Conservation (phyloP, 2,888 invertebrate genomes). For the Cheilosia grossa region DNA sequence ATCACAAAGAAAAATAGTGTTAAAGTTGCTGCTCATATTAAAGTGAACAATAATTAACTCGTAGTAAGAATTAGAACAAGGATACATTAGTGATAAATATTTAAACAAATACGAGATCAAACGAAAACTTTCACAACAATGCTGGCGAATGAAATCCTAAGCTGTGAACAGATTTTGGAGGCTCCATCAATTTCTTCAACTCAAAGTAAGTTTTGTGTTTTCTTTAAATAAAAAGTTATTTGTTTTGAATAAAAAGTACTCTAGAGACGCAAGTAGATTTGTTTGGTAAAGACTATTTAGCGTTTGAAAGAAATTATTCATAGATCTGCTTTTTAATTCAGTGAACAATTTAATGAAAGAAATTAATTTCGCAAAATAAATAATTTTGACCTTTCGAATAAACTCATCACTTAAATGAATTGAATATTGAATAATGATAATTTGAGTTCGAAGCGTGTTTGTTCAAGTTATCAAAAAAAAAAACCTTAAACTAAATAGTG, state of each 20-base stretch:
- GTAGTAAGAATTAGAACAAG: constrained; percentile 43
- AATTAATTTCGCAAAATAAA: too few relatives aligned
- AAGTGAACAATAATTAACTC: constrained; percentile 31
- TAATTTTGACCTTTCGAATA: too few relatives aligned
- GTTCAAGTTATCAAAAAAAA: too few relatives aligned
- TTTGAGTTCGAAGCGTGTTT: too few relatives aligned
- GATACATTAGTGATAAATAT: constrained; percentile 47
- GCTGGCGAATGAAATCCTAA: constrained; percentile 46
- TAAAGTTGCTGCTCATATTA: constrained; percentile 57
- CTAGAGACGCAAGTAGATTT: too few relatives aligned
- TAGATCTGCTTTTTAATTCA: too few relatives aligned
- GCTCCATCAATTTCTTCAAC: constrained; percentile 52
- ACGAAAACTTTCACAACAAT: constrained; percentile 51
- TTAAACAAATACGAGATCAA: constrained; percentile 14
- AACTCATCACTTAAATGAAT: too few relatives aligned
- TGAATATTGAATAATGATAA: too few relatives aligned
- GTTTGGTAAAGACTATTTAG: neutral
- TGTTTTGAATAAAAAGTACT: neutral
- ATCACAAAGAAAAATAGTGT: constrained; percentile 54
- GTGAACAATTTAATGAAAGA: too few relatives aligned
- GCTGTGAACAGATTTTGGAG: constrained; percentile 63
- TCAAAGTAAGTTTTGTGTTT: constrained; percentile 55
- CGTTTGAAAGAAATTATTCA: too few relatives aligned
- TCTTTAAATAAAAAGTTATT: neutral
- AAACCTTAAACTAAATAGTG: too few relatives aligned